These are phyloP conservation scores for Orussus abietinus DNA, from an alignment of 1,140 invertebrate species.

Conservation along the genomic window DNA sequence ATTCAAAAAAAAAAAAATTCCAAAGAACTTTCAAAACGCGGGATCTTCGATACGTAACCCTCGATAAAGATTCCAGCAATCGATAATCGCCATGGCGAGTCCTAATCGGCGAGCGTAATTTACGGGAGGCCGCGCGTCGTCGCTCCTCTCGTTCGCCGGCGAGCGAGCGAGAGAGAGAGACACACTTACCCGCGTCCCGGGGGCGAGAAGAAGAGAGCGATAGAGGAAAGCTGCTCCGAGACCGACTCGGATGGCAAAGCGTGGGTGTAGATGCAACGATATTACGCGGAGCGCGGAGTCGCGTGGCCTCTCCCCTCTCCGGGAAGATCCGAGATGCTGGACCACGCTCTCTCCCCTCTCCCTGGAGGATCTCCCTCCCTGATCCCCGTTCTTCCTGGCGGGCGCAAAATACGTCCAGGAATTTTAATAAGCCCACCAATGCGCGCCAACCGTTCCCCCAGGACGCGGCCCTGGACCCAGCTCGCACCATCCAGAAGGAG, in stretches of 20 bases:
- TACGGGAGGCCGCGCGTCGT: too few species aligned
- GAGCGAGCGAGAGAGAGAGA: too few species aligned
- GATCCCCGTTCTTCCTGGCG: conserved; percentile 18
- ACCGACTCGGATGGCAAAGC: conserved; percentile 27
- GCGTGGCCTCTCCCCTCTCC: conserved; percentile 33
- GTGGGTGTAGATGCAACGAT: conserved; percentile 40
- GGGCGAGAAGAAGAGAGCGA: neutral
- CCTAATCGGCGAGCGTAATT: too few species aligned
- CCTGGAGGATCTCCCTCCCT: conserved; percentile 3
- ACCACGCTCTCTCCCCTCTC: conserved; percentile 4
- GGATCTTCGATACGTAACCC: too few species aligned
- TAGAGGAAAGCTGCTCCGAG: conserved; percentile 1
- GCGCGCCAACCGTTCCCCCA: conserved; percentile 34
- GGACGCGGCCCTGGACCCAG: conserved; percentile 6
- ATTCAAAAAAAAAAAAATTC: neutral
- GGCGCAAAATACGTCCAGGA: conserved; percentile 41
- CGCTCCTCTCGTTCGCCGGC: too few species aligned
- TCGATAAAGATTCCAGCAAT: too few species aligned
- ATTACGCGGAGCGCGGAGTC: conserved; percentile 33
- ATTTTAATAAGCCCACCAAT: conserved; percentile 44
- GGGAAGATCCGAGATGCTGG: conserved; percentile 11
- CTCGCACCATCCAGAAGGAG: conserved; percentile 1
- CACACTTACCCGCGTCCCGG: too few species aligned
- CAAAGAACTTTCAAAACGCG: neutral
- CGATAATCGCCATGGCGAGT: too few species aligned